Percentiles rank a stretch among this genome's conserved stretches.
Evolutionary conservation across 2,113 vertebrate species (phyloP).

Genomic region (Syngnathoides biaculeatus): DNA sequence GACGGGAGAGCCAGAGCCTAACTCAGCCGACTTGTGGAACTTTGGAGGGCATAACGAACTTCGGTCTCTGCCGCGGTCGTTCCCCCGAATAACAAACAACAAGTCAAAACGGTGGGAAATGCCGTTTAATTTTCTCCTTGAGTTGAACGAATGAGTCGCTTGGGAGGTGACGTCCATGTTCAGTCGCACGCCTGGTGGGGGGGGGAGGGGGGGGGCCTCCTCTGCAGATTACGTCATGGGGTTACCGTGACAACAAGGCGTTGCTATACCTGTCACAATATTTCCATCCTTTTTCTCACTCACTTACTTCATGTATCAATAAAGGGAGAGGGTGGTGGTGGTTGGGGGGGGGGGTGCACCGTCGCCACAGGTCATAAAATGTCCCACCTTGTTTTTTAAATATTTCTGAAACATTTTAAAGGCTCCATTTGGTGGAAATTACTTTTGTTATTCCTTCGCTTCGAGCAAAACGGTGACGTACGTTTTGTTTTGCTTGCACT

Average conservation of each 20-base stretch:
- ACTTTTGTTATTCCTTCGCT: not conserved
- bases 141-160: constrained; percentile 22
- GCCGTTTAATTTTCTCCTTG: constrained; percentile 38
- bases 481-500: not conserved
- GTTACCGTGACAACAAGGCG: constrained; percentile 29
- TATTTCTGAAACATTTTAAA: not conserved
- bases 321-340: too few relatives aligned
- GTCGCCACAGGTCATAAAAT: not conserved
- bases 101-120: constrained; percentile 33
- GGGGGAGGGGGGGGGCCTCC: constrained; percentile 20
- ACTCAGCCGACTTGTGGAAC: too few relatives aligned
- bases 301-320: constrained; percentile 2
- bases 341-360: not conserved
- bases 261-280: constrained; percentile 35
- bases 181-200: constrained; percentile 32
- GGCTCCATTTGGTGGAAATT: not conserved
- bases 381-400: not conserved
- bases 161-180: constrained; percentile 29
- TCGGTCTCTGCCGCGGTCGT: constrained; percentile 10
- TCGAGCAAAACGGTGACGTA: not conserved
- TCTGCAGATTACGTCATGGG: constrained; percentile 33
- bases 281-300: constrained; percentile 32
- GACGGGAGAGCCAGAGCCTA: too few relatives aligned
- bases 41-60: not conserved
- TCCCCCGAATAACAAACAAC: constrained; percentile 27